These are phyloP conservation scores for Gadus macrocephalus DNA, from an alignment of 2,113 vertebrate genomes.

Conservation along the genomic window DNA sequence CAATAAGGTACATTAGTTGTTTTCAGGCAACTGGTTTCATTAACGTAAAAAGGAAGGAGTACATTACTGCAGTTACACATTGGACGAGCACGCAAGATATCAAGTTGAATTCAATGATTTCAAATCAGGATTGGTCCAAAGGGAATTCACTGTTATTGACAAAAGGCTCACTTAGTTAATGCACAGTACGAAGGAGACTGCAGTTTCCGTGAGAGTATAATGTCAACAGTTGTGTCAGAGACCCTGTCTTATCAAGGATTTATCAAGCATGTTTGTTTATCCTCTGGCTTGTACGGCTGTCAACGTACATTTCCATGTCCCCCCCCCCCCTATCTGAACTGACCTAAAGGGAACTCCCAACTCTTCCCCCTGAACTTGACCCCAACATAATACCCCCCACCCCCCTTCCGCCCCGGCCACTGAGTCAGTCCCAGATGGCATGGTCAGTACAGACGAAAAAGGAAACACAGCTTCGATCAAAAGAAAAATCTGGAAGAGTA, in stretches of 20 bases:
- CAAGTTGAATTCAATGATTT: neutral
- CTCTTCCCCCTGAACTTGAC: slow-evolving; percentile 21
- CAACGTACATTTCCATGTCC: slow-evolving; percentile 34
- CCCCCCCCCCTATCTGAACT: slow-evolving; percentile 20
- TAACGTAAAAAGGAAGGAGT: neutral
- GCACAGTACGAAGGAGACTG: too few relatives aligned
- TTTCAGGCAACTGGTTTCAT: neutral
- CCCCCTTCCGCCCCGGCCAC: neutral
- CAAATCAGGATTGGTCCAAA: too few relatives aligned
- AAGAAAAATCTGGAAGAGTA: slow-evolving; percentile 51
- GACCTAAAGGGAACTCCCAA: slow-evolving; percentile 26
- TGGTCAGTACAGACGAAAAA: slow-evolving; percentile 39
- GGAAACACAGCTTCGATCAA: slow-evolving; percentile 46
- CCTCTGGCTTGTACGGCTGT: slow-evolving; percentile 21
- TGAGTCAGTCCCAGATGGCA: slow-evolving; percentile 25
- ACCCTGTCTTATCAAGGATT: slow-evolving; percentile 7
- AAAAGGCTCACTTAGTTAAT: too few relatives aligned
- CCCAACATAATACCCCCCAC: slow-evolving; percentile 11
- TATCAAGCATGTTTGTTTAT: slow-evolving; percentile 15
- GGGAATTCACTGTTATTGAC: too few relatives aligned
- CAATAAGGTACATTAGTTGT: neutral
- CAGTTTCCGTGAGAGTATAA: too few relatives aligned
- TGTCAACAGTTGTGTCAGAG: too few relatives aligned
- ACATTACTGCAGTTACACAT: neutral
- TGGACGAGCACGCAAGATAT: neutral